Base-by-base conservation (phyloP, 2,113 vertebrate species). In the Marmota flaviventris region DNA sequence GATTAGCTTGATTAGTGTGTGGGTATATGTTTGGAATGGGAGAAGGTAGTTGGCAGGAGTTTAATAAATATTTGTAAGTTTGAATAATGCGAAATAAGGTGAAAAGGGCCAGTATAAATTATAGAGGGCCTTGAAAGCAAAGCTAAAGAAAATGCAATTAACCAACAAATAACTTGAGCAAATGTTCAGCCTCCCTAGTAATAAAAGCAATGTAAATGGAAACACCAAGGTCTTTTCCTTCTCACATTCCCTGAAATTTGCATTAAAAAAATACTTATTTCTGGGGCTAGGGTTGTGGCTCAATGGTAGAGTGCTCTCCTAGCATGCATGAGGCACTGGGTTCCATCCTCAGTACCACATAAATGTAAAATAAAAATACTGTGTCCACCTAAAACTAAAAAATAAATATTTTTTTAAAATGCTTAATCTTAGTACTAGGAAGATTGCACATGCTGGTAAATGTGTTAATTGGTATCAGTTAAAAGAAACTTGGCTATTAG, bases 71-170 rank as follows among this genome's bases (percentile, higher is more conserved):
- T 92, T 93, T 96, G 87, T 96, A 79, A 51, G 65, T 95, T 97
- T 95, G 75, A 95, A 89, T 90, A 95, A 93, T 7, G 96, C 70
- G 27, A 96, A 67, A 85, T 90, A 90, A 95, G 83, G 75, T 96
- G 69, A 95, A 93, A 97, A 95, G 92, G 92, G 84, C 9, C 89
- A 34, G 34, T 89, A 37, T 70, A 95, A 91, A 94, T 96, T 81
- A 89, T 22, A 92, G 8, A 94, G 10, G 72, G 79, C 39, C 79
- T 89, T 92, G 94, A 96, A 95, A 96, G 29, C 72, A 84, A 97
- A 96, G 42, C 76, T 58, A 84, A 96, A 96, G 32, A 96, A 96
- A 97, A 92, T 22, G 85, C 53, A 97, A 92, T 96, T 96, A 96
- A 85, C 76, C 32, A 95, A 92, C 79, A 95, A 96, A 96, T 90